phyloP scores from a whole-genome alignment of 2,113 vertebrate species.

The Helogale parvula region DNA sequence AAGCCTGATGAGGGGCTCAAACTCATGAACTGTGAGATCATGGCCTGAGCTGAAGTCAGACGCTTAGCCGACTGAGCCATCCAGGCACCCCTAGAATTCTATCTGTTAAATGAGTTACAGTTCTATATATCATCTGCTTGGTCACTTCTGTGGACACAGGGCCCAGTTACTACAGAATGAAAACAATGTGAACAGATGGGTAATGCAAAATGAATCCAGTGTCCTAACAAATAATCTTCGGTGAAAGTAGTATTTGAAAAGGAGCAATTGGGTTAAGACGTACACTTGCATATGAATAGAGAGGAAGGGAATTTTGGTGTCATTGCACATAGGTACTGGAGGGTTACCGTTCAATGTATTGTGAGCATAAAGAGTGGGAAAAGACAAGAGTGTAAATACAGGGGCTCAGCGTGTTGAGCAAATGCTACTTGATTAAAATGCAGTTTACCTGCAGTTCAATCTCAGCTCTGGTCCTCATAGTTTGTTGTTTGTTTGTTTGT shows the following conservation, averaged over 20 bases:
- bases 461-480: neutral
- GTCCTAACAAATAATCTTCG: neutral
- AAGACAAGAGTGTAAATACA: neutral
- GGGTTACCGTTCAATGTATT: neutral
- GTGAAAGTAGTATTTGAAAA: neutral
- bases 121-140: neutral
- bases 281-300: neutral
- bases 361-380: neutral
- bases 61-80: too few relatives aligned
- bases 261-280: neutral
- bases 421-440: neutral
- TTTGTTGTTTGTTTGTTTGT: neutral
- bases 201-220: neutral
- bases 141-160: neutral
- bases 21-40: too few relatives aligned
- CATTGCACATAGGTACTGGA: too few relatives aligned
- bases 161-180: neutral
- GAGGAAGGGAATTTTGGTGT: neutral
- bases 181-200: neutral
- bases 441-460: neutral
- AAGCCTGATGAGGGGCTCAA: too few relatives aligned
- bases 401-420: neutral
- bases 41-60: too few relatives aligned
- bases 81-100: neutral
- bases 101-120: neutral